A percentile compares a stretch with the other conserved stretches of the same genome.
Conservation (phyloP, 2,797 vertebrate species). For the Cheracebus regulus region DNA sequence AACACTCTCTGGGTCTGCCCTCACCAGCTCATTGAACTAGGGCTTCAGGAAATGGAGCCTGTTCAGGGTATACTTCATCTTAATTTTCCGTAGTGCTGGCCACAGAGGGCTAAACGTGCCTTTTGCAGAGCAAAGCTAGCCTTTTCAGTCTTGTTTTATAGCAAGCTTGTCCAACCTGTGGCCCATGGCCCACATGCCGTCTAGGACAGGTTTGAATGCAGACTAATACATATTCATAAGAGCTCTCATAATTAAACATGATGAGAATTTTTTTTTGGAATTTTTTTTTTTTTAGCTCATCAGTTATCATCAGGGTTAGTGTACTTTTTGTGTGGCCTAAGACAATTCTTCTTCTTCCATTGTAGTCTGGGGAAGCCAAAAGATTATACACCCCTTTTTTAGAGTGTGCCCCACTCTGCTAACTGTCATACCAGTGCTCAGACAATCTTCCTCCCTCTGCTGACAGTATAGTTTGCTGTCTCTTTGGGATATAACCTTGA, state of each 20-base stretch:
- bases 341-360: neutral
- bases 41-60: neutral
- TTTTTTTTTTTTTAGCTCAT: neutral
- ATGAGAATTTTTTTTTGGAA: neutral
- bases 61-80: neutral
- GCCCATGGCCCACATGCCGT: neutral
- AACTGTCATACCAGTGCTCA: neutral
- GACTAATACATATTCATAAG: neutral
- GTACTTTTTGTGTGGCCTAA: neutral
- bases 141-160: neutral
- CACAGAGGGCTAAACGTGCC: too few species aligned
- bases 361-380: neutral
- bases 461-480: neutral
- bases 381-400: neutral
- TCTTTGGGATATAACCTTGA: conserved; percentile 56
- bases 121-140: neutral
- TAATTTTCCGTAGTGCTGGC: neutral
- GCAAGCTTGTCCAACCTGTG: neutral
- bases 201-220: neutral
- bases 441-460: neutral
- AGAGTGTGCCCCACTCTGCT: neutral
- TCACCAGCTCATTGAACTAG: neutral
- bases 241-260: neutral
- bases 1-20: neutral
- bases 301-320: neutral